Conservation (phyloP, 2,113 vertebrate species). For the Redunca redunca region DNA sequence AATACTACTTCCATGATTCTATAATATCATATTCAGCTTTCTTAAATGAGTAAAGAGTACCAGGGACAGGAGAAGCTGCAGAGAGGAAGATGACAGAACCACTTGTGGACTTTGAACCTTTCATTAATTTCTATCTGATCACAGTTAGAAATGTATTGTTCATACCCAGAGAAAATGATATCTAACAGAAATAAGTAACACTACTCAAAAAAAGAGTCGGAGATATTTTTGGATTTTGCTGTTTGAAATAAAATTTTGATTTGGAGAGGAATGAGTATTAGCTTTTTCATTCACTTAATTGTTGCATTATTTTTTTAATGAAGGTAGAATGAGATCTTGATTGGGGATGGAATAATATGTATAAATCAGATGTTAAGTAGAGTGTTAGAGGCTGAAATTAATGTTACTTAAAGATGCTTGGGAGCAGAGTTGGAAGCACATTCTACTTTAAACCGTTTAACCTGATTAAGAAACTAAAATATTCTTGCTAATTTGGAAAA, state of each 20-base stretch:
- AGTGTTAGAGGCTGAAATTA: not conserved
- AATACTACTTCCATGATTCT: not conserved
- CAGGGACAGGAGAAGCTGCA: not conserved
- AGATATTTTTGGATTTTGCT: not conserved
- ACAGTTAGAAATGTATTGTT: not conserved
- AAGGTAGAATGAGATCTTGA: not conserved
- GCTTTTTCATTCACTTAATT: not conserved
- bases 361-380: not conserved
- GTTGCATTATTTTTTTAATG: not conserved
- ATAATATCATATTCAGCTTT: not conserved
- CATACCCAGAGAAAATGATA: not conserved
- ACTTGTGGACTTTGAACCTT: not conserved
- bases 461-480: slow-evolving; percentile 8
- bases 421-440: not conserved
- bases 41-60: not conserved
- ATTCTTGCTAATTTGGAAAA: slow-evolving; percentile 43
- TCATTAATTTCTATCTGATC: not conserved
- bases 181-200: not conserved
- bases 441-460: not conserved
- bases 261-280: not conserved
- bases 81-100: not conserved
- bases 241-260: not conserved
- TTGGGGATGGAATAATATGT: not conserved
- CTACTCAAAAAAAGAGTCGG: not conserved
- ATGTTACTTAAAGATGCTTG: not conserved